Evolutionary conservation across 37 sponge, comb jelly and placozoan genomes (phyloP).

Genomic region (Halichondria panicea): DNA sequence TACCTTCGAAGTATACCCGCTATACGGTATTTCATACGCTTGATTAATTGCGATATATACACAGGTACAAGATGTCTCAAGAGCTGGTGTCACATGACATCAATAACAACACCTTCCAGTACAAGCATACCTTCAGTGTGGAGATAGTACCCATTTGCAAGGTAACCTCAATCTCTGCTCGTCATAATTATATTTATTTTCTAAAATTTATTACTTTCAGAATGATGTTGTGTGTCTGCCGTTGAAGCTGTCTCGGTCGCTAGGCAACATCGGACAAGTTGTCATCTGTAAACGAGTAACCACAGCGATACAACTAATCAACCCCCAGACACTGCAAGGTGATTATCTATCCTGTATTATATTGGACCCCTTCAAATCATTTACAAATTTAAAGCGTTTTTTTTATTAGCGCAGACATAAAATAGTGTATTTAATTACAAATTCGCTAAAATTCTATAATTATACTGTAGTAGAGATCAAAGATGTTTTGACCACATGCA

Average conservation of each 20-base stretch:
- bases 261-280: conserved; percentile 85
- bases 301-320: conserved; percentile 73
- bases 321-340: conserved; percentile 83
- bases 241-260: conserved; percentile 59
- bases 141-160: conserved; percentile 93
- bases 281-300: conserved; percentile 74
- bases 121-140: conserved; percentile 95
- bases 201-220: conserved; percentile 36
- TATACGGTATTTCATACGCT: too few species aligned
- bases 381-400: too few species aligned
- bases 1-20: too few species aligned
- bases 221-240: conserved; percentile 91
- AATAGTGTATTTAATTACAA: too few species aligned
- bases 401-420: too few species aligned
- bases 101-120: conserved; percentile 92
- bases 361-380: too few species aligned
- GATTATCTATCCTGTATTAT: not conserved
- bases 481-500: too few species aligned
- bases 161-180: too few species aligned
- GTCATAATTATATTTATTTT: too few species aligned
- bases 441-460: too few species aligned
- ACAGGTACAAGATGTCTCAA: conserved; percentile 92
- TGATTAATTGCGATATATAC: too few species aligned
- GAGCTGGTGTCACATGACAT: conserved; percentile 94
- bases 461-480: too few species aligned